These are phyloP conservation scores for Alentia gelatinosa DNA, from an alignment of 2,888 invertebrate species.

Conservation along the genomic window DNA sequence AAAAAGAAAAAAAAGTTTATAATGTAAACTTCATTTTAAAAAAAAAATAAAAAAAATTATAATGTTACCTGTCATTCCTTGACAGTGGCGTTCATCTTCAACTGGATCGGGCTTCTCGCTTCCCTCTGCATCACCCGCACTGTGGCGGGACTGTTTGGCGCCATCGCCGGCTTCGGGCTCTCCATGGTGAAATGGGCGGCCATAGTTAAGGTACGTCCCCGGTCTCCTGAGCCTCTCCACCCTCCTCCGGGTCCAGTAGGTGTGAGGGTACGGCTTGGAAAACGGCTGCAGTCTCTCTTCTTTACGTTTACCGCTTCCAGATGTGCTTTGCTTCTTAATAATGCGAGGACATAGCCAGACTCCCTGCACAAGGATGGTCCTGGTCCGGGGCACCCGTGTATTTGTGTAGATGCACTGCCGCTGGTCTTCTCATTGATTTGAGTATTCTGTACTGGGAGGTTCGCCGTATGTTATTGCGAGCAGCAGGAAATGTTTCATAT, in stretches of 20 bases:
- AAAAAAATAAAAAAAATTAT: no score
- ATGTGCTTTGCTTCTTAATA: constrained; percentile 28
- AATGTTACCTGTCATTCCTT: no score
- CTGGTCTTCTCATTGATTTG: no score
- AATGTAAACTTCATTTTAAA: no score
- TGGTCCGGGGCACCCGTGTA: background rate
- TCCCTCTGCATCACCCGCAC: constrained; percentile 97
- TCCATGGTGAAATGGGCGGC: constrained; percentile 97
- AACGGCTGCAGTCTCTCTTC: background rate
- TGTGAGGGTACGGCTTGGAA: background rate
- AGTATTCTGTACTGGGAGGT: no score
- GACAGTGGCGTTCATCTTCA: constrained; percentile 95
- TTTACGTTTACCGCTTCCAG: background rate
- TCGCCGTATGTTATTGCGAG: no score
- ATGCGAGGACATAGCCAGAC: background rate
- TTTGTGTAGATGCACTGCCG: background rate
- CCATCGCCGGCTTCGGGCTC: constrained; percentile 91
- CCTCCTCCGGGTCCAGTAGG: background rate
- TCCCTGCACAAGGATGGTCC: background rate
- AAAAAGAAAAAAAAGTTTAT: no score
- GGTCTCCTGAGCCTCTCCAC: background rate
- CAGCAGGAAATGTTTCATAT: no score
- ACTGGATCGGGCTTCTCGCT: constrained; percentile 96
- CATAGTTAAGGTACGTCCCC: constrained; percentile 87
- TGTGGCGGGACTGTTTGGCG: constrained; percentile 95